A percentile compares a stretch with the other conserved stretches of the same genome.
These are phyloP conservation scores for Oreochromis tanganicae DNA, from an alignment of 2,113 vertebrate species.

Conservation along the genomic window DNA sequence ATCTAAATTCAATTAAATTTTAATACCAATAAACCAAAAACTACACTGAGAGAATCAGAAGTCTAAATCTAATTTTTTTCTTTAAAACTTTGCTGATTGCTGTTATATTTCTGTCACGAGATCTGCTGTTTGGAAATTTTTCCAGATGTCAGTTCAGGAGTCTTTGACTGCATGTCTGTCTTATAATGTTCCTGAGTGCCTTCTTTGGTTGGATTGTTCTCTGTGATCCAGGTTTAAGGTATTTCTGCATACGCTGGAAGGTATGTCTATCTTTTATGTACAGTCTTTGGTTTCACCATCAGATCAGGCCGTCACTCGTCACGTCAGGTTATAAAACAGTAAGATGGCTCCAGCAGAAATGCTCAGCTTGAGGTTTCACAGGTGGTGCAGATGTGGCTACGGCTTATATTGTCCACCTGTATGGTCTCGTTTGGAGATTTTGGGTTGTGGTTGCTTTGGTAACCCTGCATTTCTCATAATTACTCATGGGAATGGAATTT, in stretches of 20 bases:
- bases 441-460: not conserved
- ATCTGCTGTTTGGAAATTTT: not conserved
- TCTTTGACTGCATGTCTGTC: not conserved
- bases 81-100: not conserved
- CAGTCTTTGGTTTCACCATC: not conserved
- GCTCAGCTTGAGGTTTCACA: not conserved
- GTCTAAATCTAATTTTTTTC: not conserved
- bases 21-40: not conserved
- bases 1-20: not conserved
- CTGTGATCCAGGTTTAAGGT: not conserved
- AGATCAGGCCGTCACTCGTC: not conserved
- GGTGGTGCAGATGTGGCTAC: not conserved
- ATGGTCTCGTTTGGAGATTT: not conserved
- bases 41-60: not conserved
- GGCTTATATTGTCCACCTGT: not conserved
- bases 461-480: not conserved
- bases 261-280: not conserved
- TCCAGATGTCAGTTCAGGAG: not conserved
- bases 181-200: accelerated
- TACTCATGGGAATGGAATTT: not conserved
- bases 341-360: not conserved
- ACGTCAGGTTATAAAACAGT: not conserved
- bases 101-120: not conserved
- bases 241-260: not conserved
- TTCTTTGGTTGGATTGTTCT: not conserved